Evolutionary conservation across 2,797 vertebrate genomes (phyloP), one percentile per base, ranked within the genome.

Genomic region (Lutjanus argentimaculatus): DNA sequence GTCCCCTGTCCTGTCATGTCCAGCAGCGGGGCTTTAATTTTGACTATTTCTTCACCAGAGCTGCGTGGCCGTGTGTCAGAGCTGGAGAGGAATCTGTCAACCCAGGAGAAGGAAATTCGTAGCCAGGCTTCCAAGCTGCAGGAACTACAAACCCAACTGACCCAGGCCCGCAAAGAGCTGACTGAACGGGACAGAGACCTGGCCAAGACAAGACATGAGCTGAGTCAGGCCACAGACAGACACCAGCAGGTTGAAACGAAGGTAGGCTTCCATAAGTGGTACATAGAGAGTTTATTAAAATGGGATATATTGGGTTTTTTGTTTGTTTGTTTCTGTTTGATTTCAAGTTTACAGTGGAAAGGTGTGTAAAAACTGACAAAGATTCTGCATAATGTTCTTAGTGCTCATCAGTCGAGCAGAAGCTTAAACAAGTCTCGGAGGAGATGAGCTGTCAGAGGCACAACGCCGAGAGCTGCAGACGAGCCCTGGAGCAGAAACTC

Each of bases 361-460:
- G 1, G 16, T 49, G 10, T 1, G 3, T 56, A n/a, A 53, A 75
- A 72, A 52, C 30, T 62, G 25, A 36, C 15, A 82, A 19, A 48
- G 1, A 51, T 36, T 51, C n/a, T 75, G 19, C 40, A 21, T 63
- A 2, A 70, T 85, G 12, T 92, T 77, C 59, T 48, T 57, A 99
- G 98, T 95, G 95, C 90, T 90, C 94, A 16, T 75, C 85, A 16
- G 63, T 96, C 77, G 97, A 99, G 85, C 96, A 97, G 78, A 99
- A 97, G 88, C 84, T 98, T 83, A 99, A 97, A 87, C 97, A 96
- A 76, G 83, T 97, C 66, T 95, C 96, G 0, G 97, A 99, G 77
- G 97, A 99, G 90, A 93, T 98, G 92, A 96, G 82, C 68, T 99
- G 97, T 86, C 97, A 98, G 88, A 96, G 97, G 69, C 97, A 98